phyloP scores from a whole-genome alignment of 2,888 invertebrate species.

The Liposcelis brunnea region DNA sequence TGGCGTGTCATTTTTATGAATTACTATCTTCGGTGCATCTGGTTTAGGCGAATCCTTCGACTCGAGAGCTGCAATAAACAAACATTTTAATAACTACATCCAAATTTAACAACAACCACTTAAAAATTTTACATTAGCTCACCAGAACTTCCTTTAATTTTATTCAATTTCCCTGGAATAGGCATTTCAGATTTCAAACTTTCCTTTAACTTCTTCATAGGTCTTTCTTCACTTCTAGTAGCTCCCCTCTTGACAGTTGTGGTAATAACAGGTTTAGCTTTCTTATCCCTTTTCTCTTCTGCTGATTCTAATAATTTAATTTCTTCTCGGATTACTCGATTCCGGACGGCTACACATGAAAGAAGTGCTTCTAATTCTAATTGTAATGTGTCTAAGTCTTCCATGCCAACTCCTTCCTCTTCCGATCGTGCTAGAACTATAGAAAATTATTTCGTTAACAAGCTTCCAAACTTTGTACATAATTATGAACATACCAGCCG shows the following conservation, averaged over 20 bases:
- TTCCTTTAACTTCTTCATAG: conserved; percentile 38
- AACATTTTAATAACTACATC: no score
- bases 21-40: conserved; percentile 46
- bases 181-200: conserved; percentile 22
- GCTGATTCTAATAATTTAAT: conserved; percentile 41
- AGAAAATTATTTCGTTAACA: conserved; percentile 11
- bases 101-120: no score
- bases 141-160: conserved; percentile 32
- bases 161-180: conserved; percentile 29
- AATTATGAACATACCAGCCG: conserved; percentile 17
- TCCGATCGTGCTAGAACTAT: conserved; percentile 42
- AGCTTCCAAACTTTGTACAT: neutral
- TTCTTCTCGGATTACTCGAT: conserved; percentile 60
- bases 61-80: conserved; percentile 14
- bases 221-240: conserved; percentile 37
- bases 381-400: conserved; percentile 76
- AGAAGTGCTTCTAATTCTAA: conserved; percentile 72
- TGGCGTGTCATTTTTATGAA: conserved; percentile 81
- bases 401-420: conserved; percentile 66
- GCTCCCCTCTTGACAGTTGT: conserved; percentile 35
- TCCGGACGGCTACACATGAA: conserved; percentile 63
- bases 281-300: conserved; percentile 37
- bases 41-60: conserved; percentile 38
- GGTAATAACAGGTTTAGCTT: conserved; percentile 27
- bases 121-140: no score